Evolutionary conservation across 1,140 invertebrate genomes (phyloP).

Genomic region (Eulimnadia texana): DNA sequence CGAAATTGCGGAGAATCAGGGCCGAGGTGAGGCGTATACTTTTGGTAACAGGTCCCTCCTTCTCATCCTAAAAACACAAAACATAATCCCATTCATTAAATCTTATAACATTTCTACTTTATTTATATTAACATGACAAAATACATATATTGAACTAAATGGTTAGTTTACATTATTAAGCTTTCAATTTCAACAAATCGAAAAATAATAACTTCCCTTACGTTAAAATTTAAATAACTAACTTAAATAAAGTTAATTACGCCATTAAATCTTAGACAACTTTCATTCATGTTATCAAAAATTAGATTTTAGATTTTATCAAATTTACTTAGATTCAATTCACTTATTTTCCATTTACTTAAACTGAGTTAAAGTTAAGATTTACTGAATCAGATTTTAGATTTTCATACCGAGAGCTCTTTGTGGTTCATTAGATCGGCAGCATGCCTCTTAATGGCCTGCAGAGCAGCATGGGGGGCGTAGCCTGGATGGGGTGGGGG

Average conservation of each 20-base stretch:
- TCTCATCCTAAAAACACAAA: slow-evolving; percentile 61
- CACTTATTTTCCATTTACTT: too few species aligned
- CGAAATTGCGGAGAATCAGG: slow-evolving; percentile 90
- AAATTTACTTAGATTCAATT: too few species aligned
- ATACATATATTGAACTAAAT: slow-evolving; percentile 7
- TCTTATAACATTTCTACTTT: slow-evolving; percentile 32
- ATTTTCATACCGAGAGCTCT: slow-evolving; percentile 58
- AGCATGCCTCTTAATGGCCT: slow-evolving; percentile 86
- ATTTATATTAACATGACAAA: not conserved
- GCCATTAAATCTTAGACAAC: too few species aligned
- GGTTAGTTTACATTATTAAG: not conserved
- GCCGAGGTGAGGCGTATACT: slow-evolving; percentile 93
- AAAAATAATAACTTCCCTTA: slow-evolving; percentile 5
- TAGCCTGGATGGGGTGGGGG: slow-evolving; percentile 41
- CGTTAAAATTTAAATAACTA: too few species aligned
- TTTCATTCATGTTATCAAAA: too few species aligned
- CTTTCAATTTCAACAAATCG: not conserved
- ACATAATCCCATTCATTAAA: slow-evolving; percentile 19
- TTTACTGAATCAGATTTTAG: too few species aligned
- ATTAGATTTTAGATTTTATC: too few species aligned
- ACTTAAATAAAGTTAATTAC: too few species aligned
- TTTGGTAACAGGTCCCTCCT: slow-evolving; percentile 96
- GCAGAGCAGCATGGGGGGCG: slow-evolving; percentile 70
- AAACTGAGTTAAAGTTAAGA: too few species aligned
- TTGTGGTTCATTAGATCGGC: slow-evolving; percentile 75